These are phyloP conservation scores for Micoletzkya japonica DNA, from an alignment of 2,888 invertebrate species.

Conservation along the genomic window DNA sequence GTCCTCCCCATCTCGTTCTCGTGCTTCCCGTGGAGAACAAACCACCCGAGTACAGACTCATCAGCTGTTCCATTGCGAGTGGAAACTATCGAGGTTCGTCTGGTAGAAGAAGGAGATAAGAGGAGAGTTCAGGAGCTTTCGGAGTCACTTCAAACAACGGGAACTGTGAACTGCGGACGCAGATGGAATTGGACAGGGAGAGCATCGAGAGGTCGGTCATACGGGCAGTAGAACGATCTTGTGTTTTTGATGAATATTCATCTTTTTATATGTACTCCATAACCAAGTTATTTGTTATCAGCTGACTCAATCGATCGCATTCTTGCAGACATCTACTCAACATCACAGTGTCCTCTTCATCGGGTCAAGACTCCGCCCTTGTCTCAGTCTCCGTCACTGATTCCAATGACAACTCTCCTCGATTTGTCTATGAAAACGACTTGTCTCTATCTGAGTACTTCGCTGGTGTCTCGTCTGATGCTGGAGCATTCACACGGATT, in stretches of 20 bases:
- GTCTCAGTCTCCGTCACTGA: constrained; percentile 69
- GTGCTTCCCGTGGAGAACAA: constrained; percentile 59
- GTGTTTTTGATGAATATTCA: too few relatives aligned
- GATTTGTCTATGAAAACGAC: constrained; percentile 73
- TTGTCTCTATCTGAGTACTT: constrained; percentile 52
- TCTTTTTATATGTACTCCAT: too few relatives aligned
- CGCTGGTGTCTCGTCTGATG: constrained; percentile 52
- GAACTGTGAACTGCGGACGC: constrained; percentile 61
- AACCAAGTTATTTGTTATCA: not conserved
- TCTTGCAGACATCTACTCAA: constrained; percentile 55
- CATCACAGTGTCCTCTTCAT: constrained; percentile 59
- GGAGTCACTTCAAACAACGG: constrained; percentile 54
- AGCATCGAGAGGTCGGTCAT: constrained; percentile 57
- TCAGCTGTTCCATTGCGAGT: constrained; percentile 58
- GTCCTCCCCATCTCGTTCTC: constrained; percentile 58
- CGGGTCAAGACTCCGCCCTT: constrained; percentile 52
- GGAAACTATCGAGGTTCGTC: constrained; percentile 56
- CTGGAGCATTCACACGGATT: constrained; percentile 50
- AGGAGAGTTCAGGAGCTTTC: constrained; percentile 49
- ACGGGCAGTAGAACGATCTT: too few relatives aligned
- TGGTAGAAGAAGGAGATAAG: not conserved
- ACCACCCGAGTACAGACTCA: constrained; percentile 56
- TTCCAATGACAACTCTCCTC: constrained; percentile 90
- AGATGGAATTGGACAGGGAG: constrained; percentile 60
- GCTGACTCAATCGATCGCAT: not conserved